Evolutionary conservation across 35 echinoderm and acorn worm species (phyloP).

Genomic region (Chiridota heheva): DNA sequence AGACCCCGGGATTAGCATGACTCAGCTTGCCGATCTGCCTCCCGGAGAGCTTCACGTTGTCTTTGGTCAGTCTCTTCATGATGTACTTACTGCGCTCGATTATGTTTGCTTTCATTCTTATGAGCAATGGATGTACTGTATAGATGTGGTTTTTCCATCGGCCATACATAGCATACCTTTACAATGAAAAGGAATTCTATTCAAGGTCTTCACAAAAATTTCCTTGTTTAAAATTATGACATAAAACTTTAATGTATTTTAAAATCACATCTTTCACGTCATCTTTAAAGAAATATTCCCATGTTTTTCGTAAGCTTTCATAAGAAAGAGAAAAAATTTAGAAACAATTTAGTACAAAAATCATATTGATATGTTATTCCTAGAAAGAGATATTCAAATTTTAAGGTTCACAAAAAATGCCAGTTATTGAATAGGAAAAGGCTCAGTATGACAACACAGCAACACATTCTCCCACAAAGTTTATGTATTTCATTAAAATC

Average conservation of each 20-base stretch:
- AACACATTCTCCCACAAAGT: too few species aligned
- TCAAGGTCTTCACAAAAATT: neutral
- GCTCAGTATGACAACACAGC: too few species aligned
- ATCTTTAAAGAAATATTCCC: too few species aligned
- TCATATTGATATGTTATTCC: too few species aligned
- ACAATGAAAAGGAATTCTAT: neutral
- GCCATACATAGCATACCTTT: constrained; percentile 83
- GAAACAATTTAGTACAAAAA: too few species aligned
- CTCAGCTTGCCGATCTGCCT: constrained; percentile 95
- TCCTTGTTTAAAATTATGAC: neutral
- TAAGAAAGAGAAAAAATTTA: too few species aligned
- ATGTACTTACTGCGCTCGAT: constrained; percentile 91
- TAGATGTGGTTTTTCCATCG: constrained; percentile 90
- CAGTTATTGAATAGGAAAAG: too few species aligned
- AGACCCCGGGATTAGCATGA: constrained; percentile 89
- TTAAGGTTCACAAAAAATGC: too few species aligned
- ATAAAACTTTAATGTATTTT: neutral
- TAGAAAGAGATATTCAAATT: too few species aligned
- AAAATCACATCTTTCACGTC: too few species aligned
- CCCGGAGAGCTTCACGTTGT: constrained; percentile 86
- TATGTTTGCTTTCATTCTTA: constrained; percentile 75
- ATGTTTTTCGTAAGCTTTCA: too few species aligned
- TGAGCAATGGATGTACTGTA: constrained; percentile 67
- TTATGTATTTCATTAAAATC: too few species aligned
- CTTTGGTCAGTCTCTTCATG: constrained; percentile 98